Evolutionary conservation across 2,888 invertebrate species (phyloP).

Genomic region (Rhagonycha fulva): DNA sequence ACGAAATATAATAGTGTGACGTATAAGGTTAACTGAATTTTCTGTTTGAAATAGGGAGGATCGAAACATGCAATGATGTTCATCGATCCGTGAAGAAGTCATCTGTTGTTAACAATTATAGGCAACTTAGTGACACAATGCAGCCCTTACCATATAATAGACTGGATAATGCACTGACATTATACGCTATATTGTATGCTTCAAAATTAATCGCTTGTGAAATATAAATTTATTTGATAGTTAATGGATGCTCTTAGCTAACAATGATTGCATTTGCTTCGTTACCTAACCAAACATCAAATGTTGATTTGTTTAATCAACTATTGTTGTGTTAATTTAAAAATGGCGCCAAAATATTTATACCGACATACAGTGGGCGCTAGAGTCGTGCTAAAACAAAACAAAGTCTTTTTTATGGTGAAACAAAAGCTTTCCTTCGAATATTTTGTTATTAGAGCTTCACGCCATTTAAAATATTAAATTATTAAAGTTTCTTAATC

Average conservation of each 20-base stretch:
- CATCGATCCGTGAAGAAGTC: constrained; percentile 50
- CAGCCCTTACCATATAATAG: constrained; percentile 52
- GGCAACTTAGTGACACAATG: constrained; percentile 55
- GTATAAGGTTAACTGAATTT: constrained; percentile 20
- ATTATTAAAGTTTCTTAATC: not conserved
- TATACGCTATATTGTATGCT: constrained; percentile 48
- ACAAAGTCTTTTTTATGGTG: not conserved
- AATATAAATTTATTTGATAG: constrained; percentile 52
- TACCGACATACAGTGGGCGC: not conserved
- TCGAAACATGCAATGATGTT: constrained; percentile 24
- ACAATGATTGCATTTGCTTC: constrained; percentile 22
- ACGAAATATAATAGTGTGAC: constrained; percentile 12
- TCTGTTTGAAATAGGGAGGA: constrained; percentile 21
- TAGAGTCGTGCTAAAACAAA: not conserved
- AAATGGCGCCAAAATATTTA: not conserved
- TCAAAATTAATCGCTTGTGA: constrained; percentile 54
- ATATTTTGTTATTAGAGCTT: not conserved
- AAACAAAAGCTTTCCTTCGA: not conserved
- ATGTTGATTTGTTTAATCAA: not conserved
- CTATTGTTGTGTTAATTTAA: not conserved
- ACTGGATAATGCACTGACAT: constrained; percentile 51
- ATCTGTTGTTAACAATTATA: constrained; percentile 56
- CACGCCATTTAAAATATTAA: not conserved
- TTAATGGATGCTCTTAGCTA: constrained; percentile 41
- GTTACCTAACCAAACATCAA: not conserved